Evolutionary conservation across 2,797 vertebrate species (phyloP), one percentile per base, ranked within the genome.

Genomic region (Cirrhinus mrigala): DNA sequence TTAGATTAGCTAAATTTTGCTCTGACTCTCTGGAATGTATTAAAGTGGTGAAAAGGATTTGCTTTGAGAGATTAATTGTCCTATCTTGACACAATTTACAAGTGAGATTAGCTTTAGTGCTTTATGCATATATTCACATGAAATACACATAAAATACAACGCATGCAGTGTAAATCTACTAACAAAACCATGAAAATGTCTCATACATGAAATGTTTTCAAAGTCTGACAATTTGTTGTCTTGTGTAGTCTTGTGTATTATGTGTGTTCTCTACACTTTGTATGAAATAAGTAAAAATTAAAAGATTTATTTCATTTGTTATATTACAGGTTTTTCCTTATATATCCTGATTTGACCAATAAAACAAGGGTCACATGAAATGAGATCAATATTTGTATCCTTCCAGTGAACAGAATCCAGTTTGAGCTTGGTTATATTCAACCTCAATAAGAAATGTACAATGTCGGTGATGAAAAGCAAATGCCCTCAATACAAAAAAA

Each of bases 1-100:
- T 88, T 40, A 82, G 58, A 78, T 84, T 68, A 84, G 73, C 81
- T 44, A n/a, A 76, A 58, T 2, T 37, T 77, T 66, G 68, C 68
- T 81, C 71, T 74, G 46, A 44, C 81, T 74, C 66, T 27, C 70
- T 73, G 64, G 24, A 78, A 56, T 50, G 50, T 37, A 78, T 29
- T 24, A 76, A 33, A 80, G 76, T 22, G 52, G 44, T 76, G 37
- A 69, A 2, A 14, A 18, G n/a, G 37, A 60, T 58, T 64, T 73
- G 16, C 22, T 81, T 85, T 70, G 64, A 66, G 48, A 81, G 70
- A 86, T 79, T 75, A 60, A 52, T 60, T 69, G 74, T n/a, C 22
- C 58, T 52, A 62, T 74, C 46, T 74, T 78, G 24, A 70, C 16
- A 33, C 75, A 81, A 52, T 88, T 37, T 4, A 37, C 20, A 66